phyloP scores from a whole-genome alignment of 2,113 vertebrate species.

The Muntiacus muntjak region DNA sequence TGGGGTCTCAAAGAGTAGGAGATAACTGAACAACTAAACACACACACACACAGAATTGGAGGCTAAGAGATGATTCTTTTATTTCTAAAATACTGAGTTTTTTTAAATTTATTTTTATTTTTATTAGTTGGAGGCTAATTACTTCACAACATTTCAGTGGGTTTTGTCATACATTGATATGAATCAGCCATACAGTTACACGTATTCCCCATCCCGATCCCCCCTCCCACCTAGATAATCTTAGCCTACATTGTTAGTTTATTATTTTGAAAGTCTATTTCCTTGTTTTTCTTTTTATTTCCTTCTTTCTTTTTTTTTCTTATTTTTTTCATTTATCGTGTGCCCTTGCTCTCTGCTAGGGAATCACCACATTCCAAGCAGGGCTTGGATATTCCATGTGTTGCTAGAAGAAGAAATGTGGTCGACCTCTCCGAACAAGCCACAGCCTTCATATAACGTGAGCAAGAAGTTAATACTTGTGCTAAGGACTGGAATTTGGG shows the following conservation, averaged over 20 bases:
- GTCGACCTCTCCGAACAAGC: background rate
- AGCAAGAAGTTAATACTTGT: background rate
- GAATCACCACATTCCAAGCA: background rate
- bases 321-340: background rate
- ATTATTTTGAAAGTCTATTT: background rate
- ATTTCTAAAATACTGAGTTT: background rate
- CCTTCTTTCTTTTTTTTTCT: fast-evolving
- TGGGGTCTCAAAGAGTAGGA: background rate
- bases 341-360: background rate
- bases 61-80: background rate
- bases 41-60: background rate
- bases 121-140: no score
- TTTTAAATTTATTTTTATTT: no score
- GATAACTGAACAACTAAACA: background rate
- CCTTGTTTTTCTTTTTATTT: background rate
- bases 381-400: background rate
- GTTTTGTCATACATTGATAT: no score
- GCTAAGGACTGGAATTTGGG: background rate
- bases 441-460: background rate
- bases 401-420: background rate
- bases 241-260: background rate
- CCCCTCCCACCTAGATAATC: background rate
- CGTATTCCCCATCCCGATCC: no score
- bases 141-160: no score
- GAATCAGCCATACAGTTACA: no score